These are phyloP conservation scores for Capitulum mitella DNA, from an alignment of 2,888 invertebrate species.

Conservation along the genomic window DNA sequence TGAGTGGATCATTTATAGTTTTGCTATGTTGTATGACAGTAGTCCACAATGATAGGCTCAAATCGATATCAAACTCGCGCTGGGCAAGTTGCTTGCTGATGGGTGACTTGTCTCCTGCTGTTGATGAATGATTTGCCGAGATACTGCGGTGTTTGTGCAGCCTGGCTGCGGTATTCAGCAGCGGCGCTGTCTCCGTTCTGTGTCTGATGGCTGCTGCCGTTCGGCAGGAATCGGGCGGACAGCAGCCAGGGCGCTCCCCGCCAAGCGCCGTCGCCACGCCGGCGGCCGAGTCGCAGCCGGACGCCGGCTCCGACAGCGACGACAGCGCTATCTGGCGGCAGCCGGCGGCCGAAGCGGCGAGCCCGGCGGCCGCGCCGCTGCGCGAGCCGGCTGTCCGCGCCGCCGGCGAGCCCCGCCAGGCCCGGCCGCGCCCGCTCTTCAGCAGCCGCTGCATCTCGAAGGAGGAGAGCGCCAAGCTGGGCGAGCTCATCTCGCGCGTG, in stretches of 20 bases:
- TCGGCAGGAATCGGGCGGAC: not conserved
- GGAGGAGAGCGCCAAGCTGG: slow-evolving; percentile 26
- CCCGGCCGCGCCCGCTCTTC: slow-evolving; percentile 1
- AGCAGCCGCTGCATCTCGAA: slow-evolving; percentile 19
- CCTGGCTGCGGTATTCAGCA: too few species aligned
- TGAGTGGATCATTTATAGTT: too few species aligned
- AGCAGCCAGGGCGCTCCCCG: too few species aligned
- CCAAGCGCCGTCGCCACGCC: not conserved
- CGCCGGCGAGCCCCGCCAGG: slow-evolving; percentile 38
- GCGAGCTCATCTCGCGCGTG: slow-evolving; percentile 23
- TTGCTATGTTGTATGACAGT: too few species aligned
- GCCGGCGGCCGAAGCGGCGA: slow-evolving; percentile 30
- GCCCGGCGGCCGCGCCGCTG: slow-evolving; percentile 37
- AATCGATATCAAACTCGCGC: too few species aligned
- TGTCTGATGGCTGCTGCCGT: not conserved
- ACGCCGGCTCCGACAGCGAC: not conserved
- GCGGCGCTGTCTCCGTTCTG: too few species aligned
- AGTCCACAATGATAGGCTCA: too few species aligned
- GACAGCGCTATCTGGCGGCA: slow-evolving; percentile 38
- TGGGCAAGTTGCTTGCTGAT: too few species aligned
- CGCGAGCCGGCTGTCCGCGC: slow-evolving; percentile 34
- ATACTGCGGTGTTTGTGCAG: too few species aligned
- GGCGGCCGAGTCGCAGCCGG: not conserved
- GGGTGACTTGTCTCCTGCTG: too few species aligned
- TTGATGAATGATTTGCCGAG: too few species aligned